phyloP scores from a whole-genome alignment of 2,113 vertebrate genomes.

The Ovibos moschatus region DNA sequence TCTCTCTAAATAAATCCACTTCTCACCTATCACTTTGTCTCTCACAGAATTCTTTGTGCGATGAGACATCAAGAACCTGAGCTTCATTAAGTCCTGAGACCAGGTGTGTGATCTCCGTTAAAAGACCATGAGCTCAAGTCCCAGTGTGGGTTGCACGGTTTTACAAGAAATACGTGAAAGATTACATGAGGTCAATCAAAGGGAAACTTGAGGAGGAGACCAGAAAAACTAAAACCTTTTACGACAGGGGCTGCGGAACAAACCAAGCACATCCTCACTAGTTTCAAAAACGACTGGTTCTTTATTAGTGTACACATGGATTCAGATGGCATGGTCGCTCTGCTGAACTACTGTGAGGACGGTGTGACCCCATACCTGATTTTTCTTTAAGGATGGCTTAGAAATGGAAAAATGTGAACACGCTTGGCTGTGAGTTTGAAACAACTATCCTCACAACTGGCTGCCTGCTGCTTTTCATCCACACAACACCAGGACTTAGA shows the following conservation, averaged over 20 bases:
- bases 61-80: neutral
- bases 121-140: neutral
- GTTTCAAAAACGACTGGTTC: slow-evolving; percentile 90
- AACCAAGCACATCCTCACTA: slow-evolving; percentile 85
- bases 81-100: neutral
- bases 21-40: neutral
- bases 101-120: neutral
- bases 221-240: slow-evolving; percentile 86
- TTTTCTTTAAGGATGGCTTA: slow-evolving; percentile 94
- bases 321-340: slow-evolving; percentile 87
- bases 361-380: slow-evolving; percentile 90
- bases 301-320: slow-evolving; percentile 91
- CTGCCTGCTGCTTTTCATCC: slow-evolving; percentile 83
- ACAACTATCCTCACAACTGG: slow-evolving; percentile 75
- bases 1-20: neutral
- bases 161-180: slow-evolving; percentile 81
- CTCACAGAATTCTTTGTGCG: neutral
- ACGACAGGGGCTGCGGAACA: slow-evolving; percentile 85
- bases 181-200: slow-evolving; percentile 89
- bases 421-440: slow-evolving; percentile 69
- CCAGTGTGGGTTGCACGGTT: neutral
- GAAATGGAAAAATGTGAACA: slow-evolving; percentile 91
- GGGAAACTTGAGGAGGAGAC: slow-evolving; percentile 84
- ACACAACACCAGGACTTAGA: slow-evolving; percentile 81
- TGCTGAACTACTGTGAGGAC: slow-evolving; percentile 93